Evolutionary conservation across 2,888 invertebrate genomes (phyloP).

Genomic region (Dinocampus coccinellae): DNA sequence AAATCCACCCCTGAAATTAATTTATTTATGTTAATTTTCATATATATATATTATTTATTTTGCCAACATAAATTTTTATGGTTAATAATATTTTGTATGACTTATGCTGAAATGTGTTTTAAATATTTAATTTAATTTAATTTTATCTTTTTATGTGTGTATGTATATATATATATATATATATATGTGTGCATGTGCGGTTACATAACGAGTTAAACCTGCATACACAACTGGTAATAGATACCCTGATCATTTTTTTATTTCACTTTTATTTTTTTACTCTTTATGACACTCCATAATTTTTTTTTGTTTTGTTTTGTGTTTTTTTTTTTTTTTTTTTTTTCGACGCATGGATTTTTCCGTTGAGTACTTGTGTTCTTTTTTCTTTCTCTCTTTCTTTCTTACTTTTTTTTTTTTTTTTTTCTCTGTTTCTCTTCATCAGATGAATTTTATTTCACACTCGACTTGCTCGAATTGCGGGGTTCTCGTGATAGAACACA

Average conservation of each 20-base stretch:
- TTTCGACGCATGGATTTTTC: constrained; percentile 10
- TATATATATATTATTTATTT: background rate
- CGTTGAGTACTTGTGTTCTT: constrained; percentile 14
- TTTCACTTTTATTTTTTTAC: constrained; percentile 1
- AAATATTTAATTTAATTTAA: background rate
- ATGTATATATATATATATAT: background rate
- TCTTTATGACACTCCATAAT: too few species aligned
- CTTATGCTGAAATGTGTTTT: background rate
- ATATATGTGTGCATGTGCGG: background rate
- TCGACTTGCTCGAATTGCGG: too few species aligned
- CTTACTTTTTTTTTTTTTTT: too few species aligned
- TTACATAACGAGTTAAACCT: constrained; percentile 22
- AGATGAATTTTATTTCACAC: too few species aligned
- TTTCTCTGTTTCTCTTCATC: too few species aligned
- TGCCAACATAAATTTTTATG: background rate
- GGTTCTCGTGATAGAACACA: too few species aligned
- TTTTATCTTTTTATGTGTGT: background rate
- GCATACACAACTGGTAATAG: background rate
- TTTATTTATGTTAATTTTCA: background rate
- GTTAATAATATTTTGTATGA: background rate
- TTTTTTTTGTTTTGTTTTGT: constrained; percentile 1
- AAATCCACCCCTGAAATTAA: background rate
- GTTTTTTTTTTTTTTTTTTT: background rate
- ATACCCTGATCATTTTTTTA: background rate
- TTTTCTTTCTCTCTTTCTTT: too few species aligned